Evolutionary conservation across 2,888 invertebrate species (phyloP).

Genomic region (Drosophila aldrichi): DNA sequence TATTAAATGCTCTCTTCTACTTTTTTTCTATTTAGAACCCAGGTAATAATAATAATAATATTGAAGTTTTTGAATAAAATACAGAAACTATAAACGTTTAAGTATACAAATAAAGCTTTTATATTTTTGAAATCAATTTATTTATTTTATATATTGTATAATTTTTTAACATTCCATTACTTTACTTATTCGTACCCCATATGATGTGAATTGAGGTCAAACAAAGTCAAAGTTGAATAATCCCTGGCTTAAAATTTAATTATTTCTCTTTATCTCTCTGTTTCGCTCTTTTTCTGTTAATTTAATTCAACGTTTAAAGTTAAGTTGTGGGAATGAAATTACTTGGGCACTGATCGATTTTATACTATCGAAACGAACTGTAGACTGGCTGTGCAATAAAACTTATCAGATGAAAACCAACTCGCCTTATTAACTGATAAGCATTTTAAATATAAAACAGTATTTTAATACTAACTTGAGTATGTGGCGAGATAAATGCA

Average conservation of each 20-base stretch:
- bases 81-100: not conserved
- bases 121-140: not conserved
- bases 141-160: not conserved
- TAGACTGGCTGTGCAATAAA: not conserved
- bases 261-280: not conserved
- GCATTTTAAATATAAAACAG: slow-evolving; percentile 9
- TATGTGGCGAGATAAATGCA: slow-evolving; percentile 23
- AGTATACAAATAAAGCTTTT: not conserved
- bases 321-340: not conserved
- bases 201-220: not conserved
- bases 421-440: slow-evolving; percentile 30
- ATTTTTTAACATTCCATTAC: not conserved
- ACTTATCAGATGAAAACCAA: slow-evolving; percentile 15
- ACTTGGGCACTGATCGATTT: not conserved
- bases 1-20: not conserved
- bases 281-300: not conserved
- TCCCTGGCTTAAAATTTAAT: not conserved
- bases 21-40: not conserved
- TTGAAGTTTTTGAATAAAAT: not conserved
- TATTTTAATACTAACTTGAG: not conserved
- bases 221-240: not conserved
- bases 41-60: not conserved
- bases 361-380: slow-evolving; percentile 1
- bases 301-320: not conserved
- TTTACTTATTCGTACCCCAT: not conserved